A percentile compares a stretch with the other conserved stretches of the same genome.
phyloP scores from a whole-genome alignment of 2,113 vertebrate species.

The Myxocyprinus asiaticus region DNA sequence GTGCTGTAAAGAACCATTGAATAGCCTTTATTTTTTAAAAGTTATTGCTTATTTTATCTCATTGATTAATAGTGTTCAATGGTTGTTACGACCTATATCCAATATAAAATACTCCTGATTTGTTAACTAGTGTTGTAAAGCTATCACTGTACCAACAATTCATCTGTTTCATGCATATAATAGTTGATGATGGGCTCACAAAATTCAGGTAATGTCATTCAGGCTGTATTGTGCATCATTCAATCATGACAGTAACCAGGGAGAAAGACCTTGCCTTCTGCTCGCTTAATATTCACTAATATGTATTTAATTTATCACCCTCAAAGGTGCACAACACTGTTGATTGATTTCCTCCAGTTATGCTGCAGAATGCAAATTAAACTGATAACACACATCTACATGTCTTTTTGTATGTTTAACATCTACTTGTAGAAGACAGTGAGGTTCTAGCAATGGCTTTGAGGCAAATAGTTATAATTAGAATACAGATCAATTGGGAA shows the following conservation, averaged over 20 bases:
- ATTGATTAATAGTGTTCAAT: too few relatives aligned
- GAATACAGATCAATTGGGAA: conserved; percentile 79
- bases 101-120: too few relatives aligned
- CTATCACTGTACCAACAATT: too few relatives aligned
- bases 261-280: conserved; percentile 7
- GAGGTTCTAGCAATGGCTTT: conserved; percentile 66
- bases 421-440: conserved; percentile 66
- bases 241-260: background rate
- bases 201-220: background rate
- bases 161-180: too few relatives aligned
- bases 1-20: too few relatives aligned
- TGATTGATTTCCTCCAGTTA: conserved; percentile 51
- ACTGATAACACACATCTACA: conserved; percentile 52
- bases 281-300: conserved; percentile 27
- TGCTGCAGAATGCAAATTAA: conserved; percentile 38
- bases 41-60: too few relatives aligned
- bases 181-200: too few relatives aligned
- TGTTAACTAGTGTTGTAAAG: too few relatives aligned
- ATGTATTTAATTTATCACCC: conserved; percentile 44
- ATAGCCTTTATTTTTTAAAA: too few relatives aligned
- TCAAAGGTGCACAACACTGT: conserved; percentile 30
- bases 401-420: conserved; percentile 72
- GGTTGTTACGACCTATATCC: too few relatives aligned
- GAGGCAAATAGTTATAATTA: conserved; percentile 79
- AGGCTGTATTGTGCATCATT: background rate